These are phyloP conservation scores for Palythoa heliodiscus DNA, from an alignment of 92 coral and sea anemone genomes.

Conservation along the genomic window DNA sequence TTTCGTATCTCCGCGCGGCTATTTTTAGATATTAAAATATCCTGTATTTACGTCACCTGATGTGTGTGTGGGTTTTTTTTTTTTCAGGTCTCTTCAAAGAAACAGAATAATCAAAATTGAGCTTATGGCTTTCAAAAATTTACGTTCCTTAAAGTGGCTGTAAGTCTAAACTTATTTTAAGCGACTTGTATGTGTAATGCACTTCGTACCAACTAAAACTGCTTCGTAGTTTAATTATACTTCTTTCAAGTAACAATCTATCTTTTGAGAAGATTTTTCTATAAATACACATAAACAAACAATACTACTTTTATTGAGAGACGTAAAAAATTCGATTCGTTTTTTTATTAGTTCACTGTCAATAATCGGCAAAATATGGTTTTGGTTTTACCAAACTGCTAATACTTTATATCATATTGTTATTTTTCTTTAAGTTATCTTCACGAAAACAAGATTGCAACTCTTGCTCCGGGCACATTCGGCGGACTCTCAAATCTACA, in stretches of 20 bases:
- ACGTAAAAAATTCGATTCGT: too few species aligned
- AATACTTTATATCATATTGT: neutral
- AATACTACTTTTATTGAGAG: too few species aligned
- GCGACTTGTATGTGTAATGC: neutral
- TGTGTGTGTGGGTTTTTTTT: neutral
- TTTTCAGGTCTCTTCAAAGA: conserved; percentile 30
- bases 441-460: conserved; percentile 26
- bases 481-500: conserved; percentile 20
- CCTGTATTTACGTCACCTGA: neutral
- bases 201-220: too few species aligned
- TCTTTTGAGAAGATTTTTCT: too few species aligned
- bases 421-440: conserved; percentile 5
- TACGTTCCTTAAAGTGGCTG: conserved; percentile 42
- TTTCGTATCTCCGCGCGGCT: too few species aligned
- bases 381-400: too few species aligned
- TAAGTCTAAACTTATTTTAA: neutral
- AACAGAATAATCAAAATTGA: conserved; percentile 9
- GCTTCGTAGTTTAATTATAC: neutral
- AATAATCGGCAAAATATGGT: too few species aligned
- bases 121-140: conserved; percentile 18
- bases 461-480: conserved; percentile 32
- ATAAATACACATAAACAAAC: too few species aligned
- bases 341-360: too few species aligned
- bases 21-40: too few species aligned
- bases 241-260: neutral